A percentile compares a stretch with the other conserved stretches of the same genome.
These are phyloP conservation scores for Myripristis murdjan DNA, from an alignment of 2,797 vertebrate species.

Conservation along the genomic window DNA sequence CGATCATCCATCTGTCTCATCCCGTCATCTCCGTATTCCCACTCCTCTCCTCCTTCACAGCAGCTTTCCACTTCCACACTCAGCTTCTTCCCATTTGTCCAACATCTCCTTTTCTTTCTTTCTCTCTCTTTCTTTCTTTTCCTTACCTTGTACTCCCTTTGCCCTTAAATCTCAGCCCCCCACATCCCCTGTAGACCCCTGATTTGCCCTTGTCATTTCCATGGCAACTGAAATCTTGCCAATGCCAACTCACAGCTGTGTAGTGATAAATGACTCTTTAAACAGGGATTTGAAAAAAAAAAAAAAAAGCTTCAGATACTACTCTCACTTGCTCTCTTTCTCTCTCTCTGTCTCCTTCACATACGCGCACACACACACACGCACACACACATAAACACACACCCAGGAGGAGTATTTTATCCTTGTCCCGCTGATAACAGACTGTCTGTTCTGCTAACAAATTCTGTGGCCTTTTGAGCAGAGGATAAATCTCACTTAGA, in stretches of 20 bases:
- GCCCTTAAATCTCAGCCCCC: constrained; percentile 4
- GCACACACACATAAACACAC: constrained; percentile 12
- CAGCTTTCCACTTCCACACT: background rate
- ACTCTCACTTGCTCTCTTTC: too few species aligned
- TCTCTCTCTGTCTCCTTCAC: too few species aligned
- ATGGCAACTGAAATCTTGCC: constrained; percentile 51
- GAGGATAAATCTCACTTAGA: constrained; percentile 68
- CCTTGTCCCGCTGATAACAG: constrained; percentile 59
- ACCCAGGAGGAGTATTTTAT: constrained; percentile 35
- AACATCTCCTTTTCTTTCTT: background rate
- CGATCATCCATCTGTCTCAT: constrained; percentile 33
- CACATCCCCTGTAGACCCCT: too few species aligned
- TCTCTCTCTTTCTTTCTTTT: constrained; percentile 3
- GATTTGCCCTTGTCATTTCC: constrained; percentile 33
- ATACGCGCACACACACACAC: too few species aligned
- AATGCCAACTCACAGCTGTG: constrained; percentile 35
- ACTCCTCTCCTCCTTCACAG: background rate
- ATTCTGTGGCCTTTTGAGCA: constrained; percentile 67
- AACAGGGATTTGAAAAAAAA: constrained; percentile 54
- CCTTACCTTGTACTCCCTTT: constrained; percentile 55
- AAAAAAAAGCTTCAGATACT: too few species aligned
- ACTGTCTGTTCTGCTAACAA: constrained; percentile 59
- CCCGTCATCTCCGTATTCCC: constrained; percentile 6
- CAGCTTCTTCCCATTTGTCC: background rate
- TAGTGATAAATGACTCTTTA: constrained; percentile 46